Conservation (phyloP, 2,888 invertebrate genomes). For the Synergus gifuensis region DNA sequence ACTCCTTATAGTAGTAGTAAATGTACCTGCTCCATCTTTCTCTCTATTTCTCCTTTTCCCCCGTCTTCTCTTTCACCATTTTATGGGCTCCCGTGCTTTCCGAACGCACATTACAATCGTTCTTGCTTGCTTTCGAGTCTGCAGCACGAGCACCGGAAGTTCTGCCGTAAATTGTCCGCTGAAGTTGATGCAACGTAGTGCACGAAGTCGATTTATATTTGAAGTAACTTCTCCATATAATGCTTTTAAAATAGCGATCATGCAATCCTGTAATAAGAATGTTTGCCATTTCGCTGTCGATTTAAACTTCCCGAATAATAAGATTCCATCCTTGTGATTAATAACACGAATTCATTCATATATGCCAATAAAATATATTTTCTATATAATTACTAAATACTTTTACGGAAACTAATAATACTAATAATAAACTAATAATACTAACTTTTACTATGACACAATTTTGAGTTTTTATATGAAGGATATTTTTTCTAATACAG, state of each 20-base stretch:
- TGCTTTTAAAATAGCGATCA: background rate
- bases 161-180: slow-evolving; percentile 57
- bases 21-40: slow-evolving; percentile 16
- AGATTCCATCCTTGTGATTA: background rate
- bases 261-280: background rate
- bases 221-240: slow-evolving; percentile 46
- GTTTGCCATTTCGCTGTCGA: background rate
- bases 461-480: too few relatives aligned
- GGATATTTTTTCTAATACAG: too few relatives aligned
- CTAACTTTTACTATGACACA: too few relatives aligned
- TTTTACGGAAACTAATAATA: too few relatives aligned
- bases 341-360: background rate
- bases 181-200: slow-evolving; percentile 57
- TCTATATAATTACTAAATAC: background rate
- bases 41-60: slow-evolving; percentile 41
- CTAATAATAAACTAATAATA: too few relatives aligned
- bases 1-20: background rate
- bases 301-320: background rate
- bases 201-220: slow-evolving; percentile 58
- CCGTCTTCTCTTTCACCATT: slow-evolving; percentile 40
- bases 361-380: background rate
- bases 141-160: slow-evolving; percentile 53
- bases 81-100: slow-evolving; percentile 46
- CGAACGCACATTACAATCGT: slow-evolving; percentile 51
- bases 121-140: slow-evolving; percentile 43